Evolutionary conservation across 1,140 invertebrate species (phyloP).

Genomic region (Papilio dardanus): DNA sequence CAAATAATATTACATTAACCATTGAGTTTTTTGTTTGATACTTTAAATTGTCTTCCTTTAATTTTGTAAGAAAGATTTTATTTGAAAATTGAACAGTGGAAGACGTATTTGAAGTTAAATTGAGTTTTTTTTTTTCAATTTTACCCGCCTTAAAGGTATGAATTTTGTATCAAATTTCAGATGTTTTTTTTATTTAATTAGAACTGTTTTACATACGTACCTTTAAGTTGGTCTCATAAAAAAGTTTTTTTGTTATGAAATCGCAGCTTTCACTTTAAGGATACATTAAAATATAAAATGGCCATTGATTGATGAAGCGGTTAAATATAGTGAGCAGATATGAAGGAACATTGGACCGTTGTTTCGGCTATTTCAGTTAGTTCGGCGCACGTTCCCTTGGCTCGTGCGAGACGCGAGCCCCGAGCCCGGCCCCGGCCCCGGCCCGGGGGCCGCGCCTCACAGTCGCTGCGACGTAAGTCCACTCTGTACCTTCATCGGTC

Average conservation of each 20-base stretch:
- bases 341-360: slow-evolving; percentile 18
- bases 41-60: slow-evolving; percentile 1
- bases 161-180: too few relatives aligned
- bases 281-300: slow-evolving; percentile 6
- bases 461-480: slow-evolving; percentile 35
- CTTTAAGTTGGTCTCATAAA: slow-evolving; percentile 8
- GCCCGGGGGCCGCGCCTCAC: background rate
- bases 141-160: background rate
- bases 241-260: background rate
- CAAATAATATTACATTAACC: background rate
- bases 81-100: background rate
- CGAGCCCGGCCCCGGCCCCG: slow-evolving; percentile 28
- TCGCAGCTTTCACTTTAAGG: slow-evolving; percentile 16
- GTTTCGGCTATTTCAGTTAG: slow-evolving; percentile 37
- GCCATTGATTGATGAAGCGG: slow-evolving; percentile 35
- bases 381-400: slow-evolving; percentile 37
- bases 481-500: slow-evolving; percentile 38
- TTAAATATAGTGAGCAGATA: slow-evolving; percentile 32
- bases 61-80: background rate
- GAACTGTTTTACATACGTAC: background rate
- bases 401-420: slow-evolving; percentile 34
- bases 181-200: background rate
- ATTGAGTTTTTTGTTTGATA: background rate
- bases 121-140: background rate
- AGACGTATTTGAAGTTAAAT: background rate